phyloP scores from a whole-genome alignment of 2,113 vertebrate species.

The Uria lomvia region DNA sequence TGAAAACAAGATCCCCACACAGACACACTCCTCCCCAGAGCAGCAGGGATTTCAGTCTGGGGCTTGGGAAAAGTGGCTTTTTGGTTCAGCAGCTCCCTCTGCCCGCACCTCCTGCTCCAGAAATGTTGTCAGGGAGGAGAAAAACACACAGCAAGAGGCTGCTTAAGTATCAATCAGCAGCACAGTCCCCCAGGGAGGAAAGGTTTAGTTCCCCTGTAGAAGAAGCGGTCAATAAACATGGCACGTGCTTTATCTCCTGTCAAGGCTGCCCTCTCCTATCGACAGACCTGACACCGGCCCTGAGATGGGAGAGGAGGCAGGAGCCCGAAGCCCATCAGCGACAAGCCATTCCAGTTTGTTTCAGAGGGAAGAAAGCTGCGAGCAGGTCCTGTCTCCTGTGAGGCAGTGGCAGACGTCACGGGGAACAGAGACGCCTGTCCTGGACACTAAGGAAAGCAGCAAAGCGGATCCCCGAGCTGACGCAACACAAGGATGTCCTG shows the following conservation, averaged over 20 bases:
- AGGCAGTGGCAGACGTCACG: background rate
- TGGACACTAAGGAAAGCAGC: accelerated
- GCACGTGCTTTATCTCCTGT: background rate
- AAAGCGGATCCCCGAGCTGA: background rate
- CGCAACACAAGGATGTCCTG: accelerated
- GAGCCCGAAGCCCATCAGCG: background rate
- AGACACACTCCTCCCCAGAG: background rate
- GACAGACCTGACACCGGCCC: background rate
- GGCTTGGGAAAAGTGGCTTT: background rate
- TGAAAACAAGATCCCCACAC: background rate
- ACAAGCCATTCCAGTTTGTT: accelerated
- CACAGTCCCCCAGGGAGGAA: background rate
- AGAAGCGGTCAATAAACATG: conserved; percentile 34
- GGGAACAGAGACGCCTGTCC: background rate
- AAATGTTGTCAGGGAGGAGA: background rate
- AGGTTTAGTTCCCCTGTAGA: background rate
- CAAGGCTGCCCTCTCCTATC: background rate
- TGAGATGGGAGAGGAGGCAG: background rate
- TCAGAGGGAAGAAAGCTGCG: accelerated
- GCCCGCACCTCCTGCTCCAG: background rate
- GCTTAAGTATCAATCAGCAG: conserved; percentile 13
- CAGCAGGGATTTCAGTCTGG: background rate
- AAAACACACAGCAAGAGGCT: background rate
- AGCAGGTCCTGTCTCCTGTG: background rate
- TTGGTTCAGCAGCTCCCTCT: background rate